A percentile compares a stretch with the other conserved stretches of the same genome.
Evolutionary conservation across 2,113 vertebrate species (phyloP).

Genomic region (Phyllostomus discolor): DNA sequence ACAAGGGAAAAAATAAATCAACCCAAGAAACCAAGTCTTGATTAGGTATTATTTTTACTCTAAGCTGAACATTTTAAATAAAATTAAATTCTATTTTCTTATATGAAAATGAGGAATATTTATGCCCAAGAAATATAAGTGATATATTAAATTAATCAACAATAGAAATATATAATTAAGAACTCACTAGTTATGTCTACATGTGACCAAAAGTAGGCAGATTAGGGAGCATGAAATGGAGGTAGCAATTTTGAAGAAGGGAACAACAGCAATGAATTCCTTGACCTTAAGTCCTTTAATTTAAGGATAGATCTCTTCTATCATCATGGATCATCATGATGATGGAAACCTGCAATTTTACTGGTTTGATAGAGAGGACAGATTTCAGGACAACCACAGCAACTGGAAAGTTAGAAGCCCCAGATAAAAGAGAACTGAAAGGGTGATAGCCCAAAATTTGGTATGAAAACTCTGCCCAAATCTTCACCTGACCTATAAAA

Average conservation of each 20-base stretch:
- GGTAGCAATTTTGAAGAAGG: neutral
- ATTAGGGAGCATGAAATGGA: neutral
- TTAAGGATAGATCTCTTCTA: neutral
- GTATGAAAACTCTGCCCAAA: neutral
- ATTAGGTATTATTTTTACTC: constrained; percentile 17
- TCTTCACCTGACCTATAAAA: neutral
- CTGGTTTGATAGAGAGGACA: neutral
- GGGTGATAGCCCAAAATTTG: neutral
- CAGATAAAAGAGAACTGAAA: neutral
- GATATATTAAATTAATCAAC: neutral
- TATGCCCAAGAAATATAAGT: neutral
- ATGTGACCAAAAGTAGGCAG: neutral
- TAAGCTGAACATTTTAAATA: neutral
- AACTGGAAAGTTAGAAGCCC: neutral
- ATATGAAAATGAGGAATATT: neutral
- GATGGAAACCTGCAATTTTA: neutral
- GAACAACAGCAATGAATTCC: neutral
- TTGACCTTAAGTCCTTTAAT: neutral
- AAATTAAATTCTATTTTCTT: neutral
- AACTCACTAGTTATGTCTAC: neutral
- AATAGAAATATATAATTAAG: neutral
- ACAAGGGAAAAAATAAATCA: neutral
- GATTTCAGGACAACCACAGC: neutral
- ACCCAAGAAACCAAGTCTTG: neutral
- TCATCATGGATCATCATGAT: neutral